Conservation (phyloP, 2,888 invertebrate genomes). For the Papilio demoleus region DNA sequence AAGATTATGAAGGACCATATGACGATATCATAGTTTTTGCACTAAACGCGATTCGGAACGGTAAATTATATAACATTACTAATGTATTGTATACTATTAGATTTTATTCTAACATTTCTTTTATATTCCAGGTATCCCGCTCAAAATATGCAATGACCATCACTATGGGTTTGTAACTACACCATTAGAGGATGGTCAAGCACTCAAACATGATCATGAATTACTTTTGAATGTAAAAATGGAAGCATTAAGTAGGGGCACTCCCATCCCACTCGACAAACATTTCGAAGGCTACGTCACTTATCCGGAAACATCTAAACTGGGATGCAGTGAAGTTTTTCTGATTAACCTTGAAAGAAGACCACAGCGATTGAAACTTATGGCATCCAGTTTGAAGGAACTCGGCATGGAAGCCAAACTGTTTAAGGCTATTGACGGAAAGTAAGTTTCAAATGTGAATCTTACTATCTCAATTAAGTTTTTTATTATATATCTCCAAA, state of each 20-base stretch:
- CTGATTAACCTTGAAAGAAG: constrained; percentile 96
- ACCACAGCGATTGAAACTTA: constrained; percentile 89
- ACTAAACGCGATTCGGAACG: constrained; percentile 87
- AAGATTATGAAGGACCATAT: constrained; percentile 88
- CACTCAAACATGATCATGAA: constrained; percentile 85
- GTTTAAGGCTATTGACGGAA: constrained; percentile 95
- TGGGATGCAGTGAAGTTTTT: constrained; percentile 91
- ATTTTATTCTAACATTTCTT: not conserved
- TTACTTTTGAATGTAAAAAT: constrained; percentile 90
- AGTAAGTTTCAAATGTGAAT: constrained; percentile 71
- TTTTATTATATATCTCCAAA: no score
- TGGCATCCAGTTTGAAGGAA: constrained; percentile 91
- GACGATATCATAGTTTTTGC: constrained; percentile 98
- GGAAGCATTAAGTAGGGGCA: constrained; percentile 86
- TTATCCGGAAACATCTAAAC: constrained; percentile 82
- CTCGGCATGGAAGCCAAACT: constrained; percentile 90
- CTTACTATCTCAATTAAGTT: no score
- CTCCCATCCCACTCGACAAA: constrained; percentile 69
- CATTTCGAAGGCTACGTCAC: constrained; percentile 62
- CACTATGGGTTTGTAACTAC: constrained; percentile 92
- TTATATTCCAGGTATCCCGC: constrained; percentile 52
- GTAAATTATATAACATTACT: constrained; percentile 57
- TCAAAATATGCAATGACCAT: constrained; percentile 90
- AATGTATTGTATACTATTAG: not conserved
- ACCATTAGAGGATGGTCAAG: constrained; percentile 89